These are phyloP conservation scores for Tetramorium parvispinum DNA, from an alignment of 1,140 invertebrate genomes.

Conservation along the genomic window DNA sequence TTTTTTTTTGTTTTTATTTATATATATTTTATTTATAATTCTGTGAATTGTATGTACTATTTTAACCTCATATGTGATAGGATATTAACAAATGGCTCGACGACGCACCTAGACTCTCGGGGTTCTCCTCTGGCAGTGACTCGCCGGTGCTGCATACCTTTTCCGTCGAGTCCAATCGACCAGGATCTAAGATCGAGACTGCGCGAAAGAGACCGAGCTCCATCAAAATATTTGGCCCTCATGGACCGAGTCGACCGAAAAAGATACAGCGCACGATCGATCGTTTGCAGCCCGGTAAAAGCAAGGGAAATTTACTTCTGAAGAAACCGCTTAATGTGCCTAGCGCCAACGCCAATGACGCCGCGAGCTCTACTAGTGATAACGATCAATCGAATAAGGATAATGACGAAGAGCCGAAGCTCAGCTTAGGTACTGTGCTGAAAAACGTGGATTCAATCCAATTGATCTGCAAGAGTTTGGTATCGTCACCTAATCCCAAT, in stretches of 20 bases:
- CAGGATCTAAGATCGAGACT: slow-evolving; percentile 71
- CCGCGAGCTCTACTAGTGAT: slow-evolving; percentile 52
- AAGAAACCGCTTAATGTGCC: slow-evolving; percentile 80
- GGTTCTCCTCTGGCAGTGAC: slow-evolving; percentile 90
- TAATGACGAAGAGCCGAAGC: slow-evolving; percentile 89
- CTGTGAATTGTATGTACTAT: not conserved
- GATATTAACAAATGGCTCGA: slow-evolving; percentile 96
- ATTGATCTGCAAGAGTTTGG: slow-evolving; percentile 82
- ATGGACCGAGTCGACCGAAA: slow-evolving; percentile 87
- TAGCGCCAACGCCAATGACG: slow-evolving; percentile 63
- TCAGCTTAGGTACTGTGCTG: slow-evolving; percentile 93
- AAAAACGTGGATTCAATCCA: slow-evolving; percentile 86
- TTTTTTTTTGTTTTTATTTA: slow-evolving; percentile 1
- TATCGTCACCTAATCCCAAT: slow-evolving; percentile 82
- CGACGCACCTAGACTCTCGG: slow-evolving; percentile 91
- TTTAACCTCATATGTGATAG: slow-evolving; percentile 72
- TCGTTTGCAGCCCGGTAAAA: slow-evolving; percentile 92
- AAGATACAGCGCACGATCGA: slow-evolving; percentile 94
- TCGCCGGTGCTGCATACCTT: slow-evolving; percentile 86
- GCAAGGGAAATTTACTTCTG: slow-evolving; percentile 92
- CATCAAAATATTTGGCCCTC: slow-evolving; percentile 81
- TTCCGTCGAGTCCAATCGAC: slow-evolving; percentile 73
- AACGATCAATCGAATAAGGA: slow-evolving; percentile 75
- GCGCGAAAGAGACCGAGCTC: slow-evolving; percentile 79
- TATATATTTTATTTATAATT: slow-evolving; percentile 12